Percentiles rank a stretch among this genome's conserved stretches.
phyloP scores from a whole-genome alignment of 2,797 vertebrate genomes.

The Acanthurus tractus region DNA sequence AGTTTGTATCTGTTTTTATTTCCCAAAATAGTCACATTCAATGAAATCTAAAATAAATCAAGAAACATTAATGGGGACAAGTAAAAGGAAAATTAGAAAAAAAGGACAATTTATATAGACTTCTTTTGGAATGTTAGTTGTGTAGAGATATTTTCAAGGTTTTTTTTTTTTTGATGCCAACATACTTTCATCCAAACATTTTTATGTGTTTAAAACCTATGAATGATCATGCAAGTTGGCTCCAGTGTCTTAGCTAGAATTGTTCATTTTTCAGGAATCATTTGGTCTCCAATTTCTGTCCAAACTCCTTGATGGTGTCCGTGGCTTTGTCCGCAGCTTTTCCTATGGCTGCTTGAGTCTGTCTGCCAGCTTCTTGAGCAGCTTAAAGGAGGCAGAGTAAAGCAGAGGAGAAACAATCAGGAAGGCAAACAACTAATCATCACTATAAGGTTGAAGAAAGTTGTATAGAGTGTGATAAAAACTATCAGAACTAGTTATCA shows the following conservation, averaged over 20 bases:
- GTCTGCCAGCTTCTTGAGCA: conserved; percentile 79
- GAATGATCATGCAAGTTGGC: conserved; percentile 31
- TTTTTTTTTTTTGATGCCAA: conserved; percentile 31
- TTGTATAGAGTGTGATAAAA: not conserved
- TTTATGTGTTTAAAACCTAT: conserved; percentile 23
- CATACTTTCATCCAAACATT: conserved; percentile 30
- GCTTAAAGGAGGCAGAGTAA: conserved; percentile 62
- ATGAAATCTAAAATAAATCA: conserved; percentile 42
- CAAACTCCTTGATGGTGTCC: conserved; percentile 79
- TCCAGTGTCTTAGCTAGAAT: conserved; percentile 15
- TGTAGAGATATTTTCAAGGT: conserved; percentile 12
- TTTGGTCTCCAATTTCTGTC: conserved; percentile 79
- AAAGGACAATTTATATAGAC: conserved; percentile 49
- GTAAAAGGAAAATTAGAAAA: conserved; percentile 17
- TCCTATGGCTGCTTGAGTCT: conserved; percentile 78
- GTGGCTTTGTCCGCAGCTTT: conserved; percentile 76
- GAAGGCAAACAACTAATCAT: not conserved
- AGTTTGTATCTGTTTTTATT: conserved; percentile 71
- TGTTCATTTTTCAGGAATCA: conserved; percentile 58
- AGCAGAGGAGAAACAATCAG: conserved; percentile 39
- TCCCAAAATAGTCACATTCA: conserved; percentile 64
- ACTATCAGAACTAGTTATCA: not conserved
- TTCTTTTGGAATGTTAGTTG: conserved; percentile 67
- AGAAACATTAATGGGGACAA: conserved; percentile 38
- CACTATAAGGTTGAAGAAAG: not conserved